Conservation (phyloP, 2,797 vertebrate genomes). For the Eleutherodactylus coqui region DNA sequence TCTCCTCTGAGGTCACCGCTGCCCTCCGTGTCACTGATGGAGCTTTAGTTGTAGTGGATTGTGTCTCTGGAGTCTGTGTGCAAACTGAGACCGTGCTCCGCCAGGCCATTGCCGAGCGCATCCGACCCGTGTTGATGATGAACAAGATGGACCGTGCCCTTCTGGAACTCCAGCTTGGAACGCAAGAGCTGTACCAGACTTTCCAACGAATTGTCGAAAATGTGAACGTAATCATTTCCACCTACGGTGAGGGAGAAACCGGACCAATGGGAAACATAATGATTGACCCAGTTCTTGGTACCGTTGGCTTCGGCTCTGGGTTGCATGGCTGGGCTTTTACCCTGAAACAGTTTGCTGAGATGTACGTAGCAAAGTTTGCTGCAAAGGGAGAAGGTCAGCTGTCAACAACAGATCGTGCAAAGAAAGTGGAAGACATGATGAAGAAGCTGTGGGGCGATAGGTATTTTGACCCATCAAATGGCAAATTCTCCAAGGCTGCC, state of each 20-base stretch:
- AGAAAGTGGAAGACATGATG: constrained; percentile 99
- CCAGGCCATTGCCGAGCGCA: constrained; percentile 92
- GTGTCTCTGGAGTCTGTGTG: constrained; percentile 93
- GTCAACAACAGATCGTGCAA: constrained; percentile 80
- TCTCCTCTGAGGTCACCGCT: constrained; percentile 97
- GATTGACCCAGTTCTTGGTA: constrained; percentile 89
- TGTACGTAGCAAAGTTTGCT: constrained; percentile 92
- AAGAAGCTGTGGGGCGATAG: constrained; percentile 96
- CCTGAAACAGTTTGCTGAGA: constrained; percentile 97
- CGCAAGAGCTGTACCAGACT: constrained; percentile 91
- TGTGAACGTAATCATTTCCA: constrained; percentile 94
- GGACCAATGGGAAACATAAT: constrained; percentile 94
- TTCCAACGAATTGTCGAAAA: constrained; percentile 96
- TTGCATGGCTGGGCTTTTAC: constrained; percentile 97
- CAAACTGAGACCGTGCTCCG: constrained; percentile 96
- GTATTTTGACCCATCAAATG: constrained; percentile 82
- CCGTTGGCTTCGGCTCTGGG: constrained; percentile 93
- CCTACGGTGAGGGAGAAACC: constrained; percentile 88
- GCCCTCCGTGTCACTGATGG: constrained; percentile 95
- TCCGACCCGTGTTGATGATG: constrained; percentile 97
- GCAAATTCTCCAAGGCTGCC: constrained; percentile 85
- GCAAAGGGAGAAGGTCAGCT: constrained; percentile 88
- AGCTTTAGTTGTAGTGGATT: constrained; percentile 93
- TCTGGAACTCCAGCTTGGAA: constrained; percentile 90
- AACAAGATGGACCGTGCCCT: constrained; percentile 97